A percentile compares a stretch with the other conserved stretches of the same genome.
These are phyloP conservation scores for Aphis craccivora DNA, from an alignment of 1,140 invertebrate species.

Conservation along the genomic window DNA sequence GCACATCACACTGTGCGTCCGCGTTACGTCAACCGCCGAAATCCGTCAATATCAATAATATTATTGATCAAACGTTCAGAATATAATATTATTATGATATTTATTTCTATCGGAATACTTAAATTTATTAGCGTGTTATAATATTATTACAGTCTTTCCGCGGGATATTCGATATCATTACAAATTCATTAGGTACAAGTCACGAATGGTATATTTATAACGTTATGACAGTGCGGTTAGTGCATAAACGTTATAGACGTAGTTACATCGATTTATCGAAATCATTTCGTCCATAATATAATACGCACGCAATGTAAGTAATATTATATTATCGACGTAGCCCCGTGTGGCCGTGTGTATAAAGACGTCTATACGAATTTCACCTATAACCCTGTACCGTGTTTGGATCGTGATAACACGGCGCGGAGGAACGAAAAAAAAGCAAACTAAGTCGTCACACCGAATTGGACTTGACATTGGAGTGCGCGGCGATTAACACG, in stretches of 20 bases:
- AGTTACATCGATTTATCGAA: not conserved
- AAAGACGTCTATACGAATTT: not conserved
- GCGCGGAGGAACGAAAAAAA: not conserved
- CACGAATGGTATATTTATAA: not conserved
- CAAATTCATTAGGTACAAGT: too few relatives aligned
- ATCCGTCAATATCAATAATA: not conserved
- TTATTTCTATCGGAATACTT: too few relatives aligned
- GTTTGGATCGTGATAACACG: not conserved
- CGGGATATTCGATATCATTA: too few relatives aligned
- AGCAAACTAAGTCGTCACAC: not conserved
- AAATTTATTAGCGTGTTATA: too few relatives aligned
- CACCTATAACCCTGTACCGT: not conserved
- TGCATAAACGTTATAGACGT: not conserved
- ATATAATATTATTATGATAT: too few relatives aligned
- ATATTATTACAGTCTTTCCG: too few relatives aligned
- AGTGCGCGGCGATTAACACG: not conserved
- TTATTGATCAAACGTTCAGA: too few relatives aligned
- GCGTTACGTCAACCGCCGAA: not conserved
- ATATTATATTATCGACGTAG: not conserved
- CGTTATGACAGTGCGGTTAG: not conserved
- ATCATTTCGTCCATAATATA: not conserved
- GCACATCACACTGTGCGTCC: not conserved
- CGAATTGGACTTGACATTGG: constrained; percentile 40
- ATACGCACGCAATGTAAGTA: not conserved
- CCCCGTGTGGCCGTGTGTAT: too few relatives aligned